A percentile compares a stretch with the other conserved stretches of the same genome.
Evolutionary conservation across 2,888 invertebrate genomes (phyloP).

Genomic region (Synanthedon andrenaeformis): DNA sequence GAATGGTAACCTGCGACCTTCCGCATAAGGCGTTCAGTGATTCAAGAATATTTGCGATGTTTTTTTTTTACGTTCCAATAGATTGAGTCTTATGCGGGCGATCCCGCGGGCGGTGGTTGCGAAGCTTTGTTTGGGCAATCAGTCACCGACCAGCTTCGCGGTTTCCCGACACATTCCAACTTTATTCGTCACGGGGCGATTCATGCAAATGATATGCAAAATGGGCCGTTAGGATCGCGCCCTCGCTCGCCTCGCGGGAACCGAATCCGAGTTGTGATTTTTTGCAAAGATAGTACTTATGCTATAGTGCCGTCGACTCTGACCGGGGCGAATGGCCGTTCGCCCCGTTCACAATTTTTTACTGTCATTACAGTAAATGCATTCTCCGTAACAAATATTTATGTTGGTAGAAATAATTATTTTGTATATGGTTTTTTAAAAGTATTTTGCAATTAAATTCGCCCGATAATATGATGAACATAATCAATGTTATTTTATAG

Average conservation of each 20-base stretch:
- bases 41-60: constrained; percentile 37
- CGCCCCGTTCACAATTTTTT: constrained; percentile 1
- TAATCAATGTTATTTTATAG: constrained; percentile 35
- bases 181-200: constrained; percentile 43
- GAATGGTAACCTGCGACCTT: constrained; percentile 45
- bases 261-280: constrained; percentile 20
- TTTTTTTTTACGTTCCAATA: constrained; percentile 31
- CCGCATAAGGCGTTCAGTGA: constrained; percentile 40
- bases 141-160: constrained; percentile 43
- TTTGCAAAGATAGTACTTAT: constrained; percentile 14
- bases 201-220: constrained; percentile 51
- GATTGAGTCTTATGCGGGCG: constrained; percentile 24
- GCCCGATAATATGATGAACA: constrained; percentile 4
- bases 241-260: constrained; percentile 20
- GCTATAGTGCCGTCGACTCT: constrained; percentile 5
- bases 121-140: constrained; percentile 29
- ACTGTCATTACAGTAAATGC: constrained; percentile 1
- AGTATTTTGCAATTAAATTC: constrained; percentile 15
- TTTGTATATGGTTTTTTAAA: constrained; percentile 21
- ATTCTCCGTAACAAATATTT: constrained; percentile 4
- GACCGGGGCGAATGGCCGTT: constrained; percentile 1
- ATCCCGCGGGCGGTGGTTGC: constrained; percentile 17
- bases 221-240: constrained; percentile 30
- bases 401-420: constrained; percentile 10
- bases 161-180: constrained; percentile 40